Evolutionary conservation across 2,888 invertebrate genomes (phyloP).

Genomic region (Athetis lepigone): DNA sequence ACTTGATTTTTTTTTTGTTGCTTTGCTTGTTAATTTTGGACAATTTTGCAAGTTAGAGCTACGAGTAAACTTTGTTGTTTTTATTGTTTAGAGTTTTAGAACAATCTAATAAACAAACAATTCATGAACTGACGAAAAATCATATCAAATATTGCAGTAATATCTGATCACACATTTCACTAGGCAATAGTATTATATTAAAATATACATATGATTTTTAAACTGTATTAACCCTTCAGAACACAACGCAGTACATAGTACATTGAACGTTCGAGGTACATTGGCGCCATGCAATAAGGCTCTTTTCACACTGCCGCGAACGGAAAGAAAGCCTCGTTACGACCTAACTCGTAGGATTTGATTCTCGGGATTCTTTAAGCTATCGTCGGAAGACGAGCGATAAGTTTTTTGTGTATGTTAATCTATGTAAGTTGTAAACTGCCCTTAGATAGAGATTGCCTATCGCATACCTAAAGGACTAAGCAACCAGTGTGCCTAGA

Average conservation of each 20-base stretch:
- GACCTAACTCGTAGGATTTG: too few relatives aligned
- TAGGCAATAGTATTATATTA: background rate
- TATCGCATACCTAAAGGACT: background rate
- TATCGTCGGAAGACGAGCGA: too few relatives aligned
- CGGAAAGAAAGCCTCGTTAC: too few relatives aligned
- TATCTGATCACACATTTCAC: constrained; percentile 6
- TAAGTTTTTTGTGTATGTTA: too few relatives aligned
- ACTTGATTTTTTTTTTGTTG: too few relatives aligned
- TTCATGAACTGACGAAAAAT: background rate
- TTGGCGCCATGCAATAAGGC: background rate
- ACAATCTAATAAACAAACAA: constrained; percentile 4
- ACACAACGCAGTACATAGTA: background rate
- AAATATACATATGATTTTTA: constrained; percentile 17
- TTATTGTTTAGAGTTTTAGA: too few relatives aligned
- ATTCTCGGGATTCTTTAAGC: too few relatives aligned
- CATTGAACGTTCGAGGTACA: background rate
- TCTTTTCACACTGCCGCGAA: background rate
- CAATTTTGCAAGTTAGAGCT: too few relatives aligned
- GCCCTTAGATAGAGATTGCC: background rate
- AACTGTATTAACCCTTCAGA: constrained; percentile 10
- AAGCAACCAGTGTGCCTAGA: constrained; percentile 1
- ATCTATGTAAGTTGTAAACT: too few relatives aligned
- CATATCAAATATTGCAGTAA: too few relatives aligned
- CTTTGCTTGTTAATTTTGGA: too few relatives aligned
- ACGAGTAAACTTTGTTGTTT: too few relatives aligned